Conservation (phyloP, 2,888 invertebrate genomes). For the Alcis repandata region DNA sequence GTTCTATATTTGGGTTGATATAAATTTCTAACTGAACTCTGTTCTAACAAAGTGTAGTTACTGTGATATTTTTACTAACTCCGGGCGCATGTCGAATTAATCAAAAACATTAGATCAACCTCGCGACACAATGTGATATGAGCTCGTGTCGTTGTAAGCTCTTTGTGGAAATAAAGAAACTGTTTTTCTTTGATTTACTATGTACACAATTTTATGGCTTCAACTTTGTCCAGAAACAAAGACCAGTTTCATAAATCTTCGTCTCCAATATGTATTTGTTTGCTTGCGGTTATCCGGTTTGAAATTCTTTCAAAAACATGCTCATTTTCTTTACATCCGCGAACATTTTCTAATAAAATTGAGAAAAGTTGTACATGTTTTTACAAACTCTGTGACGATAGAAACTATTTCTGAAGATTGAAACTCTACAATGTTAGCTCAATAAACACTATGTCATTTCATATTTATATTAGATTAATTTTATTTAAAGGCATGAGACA, state of each 20-base stretch:
- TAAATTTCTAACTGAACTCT: too few species aligned
- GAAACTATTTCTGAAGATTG: background rate
- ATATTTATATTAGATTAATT: too few species aligned
- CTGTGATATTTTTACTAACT: too few species aligned
- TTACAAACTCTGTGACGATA: background rate
- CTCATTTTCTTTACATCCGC: slow-evolving; percentile 27
- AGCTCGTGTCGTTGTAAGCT: too few species aligned
- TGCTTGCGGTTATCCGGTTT: slow-evolving; percentile 38
- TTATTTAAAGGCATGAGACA: too few species aligned
- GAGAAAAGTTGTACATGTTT: background rate
- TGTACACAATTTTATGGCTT: background rate
- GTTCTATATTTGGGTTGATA: too few species aligned
- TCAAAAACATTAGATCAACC: too few species aligned
- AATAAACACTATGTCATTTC: too few species aligned
- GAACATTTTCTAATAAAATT: slow-evolving; percentile 25
- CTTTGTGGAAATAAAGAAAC: too few species aligned
- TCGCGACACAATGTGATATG: too few species aligned
- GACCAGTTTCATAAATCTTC: slow-evolving; percentile 21
- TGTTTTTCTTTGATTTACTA: background rate
- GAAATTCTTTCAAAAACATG: slow-evolving; percentile 42
- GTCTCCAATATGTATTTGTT: slow-evolving; percentile 39
- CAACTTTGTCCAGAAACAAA: background rate
- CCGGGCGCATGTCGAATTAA: too few species aligned
- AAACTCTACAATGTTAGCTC: background rate
- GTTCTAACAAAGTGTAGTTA: too few species aligned